Evolutionary conservation across 2,113 vertebrate species (phyloP).

Genomic region (Xenopus laevis): DNA sequence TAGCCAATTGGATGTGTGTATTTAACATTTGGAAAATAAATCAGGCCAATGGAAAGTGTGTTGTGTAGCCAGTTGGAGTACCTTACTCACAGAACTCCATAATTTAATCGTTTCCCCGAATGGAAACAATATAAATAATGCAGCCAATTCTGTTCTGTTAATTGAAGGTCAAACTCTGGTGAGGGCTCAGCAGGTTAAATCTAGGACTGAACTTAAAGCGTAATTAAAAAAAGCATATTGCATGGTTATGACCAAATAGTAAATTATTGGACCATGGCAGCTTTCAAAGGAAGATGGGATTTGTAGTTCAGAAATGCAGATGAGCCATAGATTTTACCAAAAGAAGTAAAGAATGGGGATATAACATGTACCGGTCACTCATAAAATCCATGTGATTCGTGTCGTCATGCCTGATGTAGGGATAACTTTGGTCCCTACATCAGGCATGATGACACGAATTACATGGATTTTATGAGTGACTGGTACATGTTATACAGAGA

Average conservation of each 20-base stretch:
- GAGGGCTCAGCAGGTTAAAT: not conserved
- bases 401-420: too few species aligned
- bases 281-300: not conserved
- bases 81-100: not conserved
- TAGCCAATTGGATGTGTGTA: not conserved
- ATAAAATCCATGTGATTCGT: too few species aligned
- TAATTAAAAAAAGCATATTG: not conserved
- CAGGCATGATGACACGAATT: too few species aligned
- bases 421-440: too few species aligned
- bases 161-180: slow-evolving; percentile 11
- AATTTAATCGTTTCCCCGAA: not conserved
- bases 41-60: slow-evolving; percentile 24
- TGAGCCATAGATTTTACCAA: too few species aligned
- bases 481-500: too few species aligned
- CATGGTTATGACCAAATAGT: not conserved
- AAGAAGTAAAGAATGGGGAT: too few species aligned
- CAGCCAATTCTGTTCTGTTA: slow-evolving; percentile 2
- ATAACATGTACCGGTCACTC: too few species aligned
- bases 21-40: slow-evolving; percentile 10
- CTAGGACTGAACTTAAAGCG: too few species aligned
- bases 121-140: slow-evolving; percentile 12
- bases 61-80: slow-evolving; percentile 16
- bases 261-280: not conserved
- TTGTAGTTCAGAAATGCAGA: too few species aligned
- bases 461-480: too few species aligned